Percentiles rank a stretch among this genome's conserved stretches.
Conservation (phyloP, 2,113 vertebrate species). For the Trogon surrucura region DNA sequence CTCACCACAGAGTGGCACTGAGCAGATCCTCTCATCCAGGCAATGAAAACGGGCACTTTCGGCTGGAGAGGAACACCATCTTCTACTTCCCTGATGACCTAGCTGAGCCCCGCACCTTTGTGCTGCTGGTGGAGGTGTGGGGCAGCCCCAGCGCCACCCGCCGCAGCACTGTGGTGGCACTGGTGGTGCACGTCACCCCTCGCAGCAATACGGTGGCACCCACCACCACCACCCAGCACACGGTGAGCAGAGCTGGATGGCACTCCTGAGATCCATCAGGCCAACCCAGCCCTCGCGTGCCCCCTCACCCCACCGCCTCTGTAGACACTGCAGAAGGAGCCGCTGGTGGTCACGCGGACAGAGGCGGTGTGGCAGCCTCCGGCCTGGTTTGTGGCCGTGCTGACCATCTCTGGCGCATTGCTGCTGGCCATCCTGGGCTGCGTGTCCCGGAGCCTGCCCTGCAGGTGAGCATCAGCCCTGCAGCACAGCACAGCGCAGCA, state of each 20-base stretch:
- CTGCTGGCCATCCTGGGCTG: constrained; percentile 66
- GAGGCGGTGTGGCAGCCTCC: constrained; percentile 70
- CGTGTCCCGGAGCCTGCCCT: not conserved
- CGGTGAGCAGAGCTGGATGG: constrained; percentile 18
- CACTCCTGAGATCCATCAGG: accelerated
- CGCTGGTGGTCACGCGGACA: constrained; percentile 5
- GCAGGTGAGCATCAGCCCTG: constrained; percentile 33
- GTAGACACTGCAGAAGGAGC: constrained; percentile 17
- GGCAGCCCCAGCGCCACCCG: not conserved
- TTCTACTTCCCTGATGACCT: not conserved
- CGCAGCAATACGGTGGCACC: constrained; percentile 19
- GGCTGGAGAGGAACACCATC: constrained; percentile 41
- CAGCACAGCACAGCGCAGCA: accelerated
- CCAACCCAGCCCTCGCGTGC: accelerated
- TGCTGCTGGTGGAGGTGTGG: constrained; percentile 71
- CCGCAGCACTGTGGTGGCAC: constrained; percentile 63
- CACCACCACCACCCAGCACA: not conserved
- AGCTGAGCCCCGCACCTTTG: constrained; percentile 22
- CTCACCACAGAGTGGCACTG: accelerated
- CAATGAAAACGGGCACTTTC: constrained; percentile 66
- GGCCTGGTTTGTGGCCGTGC: constrained; percentile 76
- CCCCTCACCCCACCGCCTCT: not conserved
- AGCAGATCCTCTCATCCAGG: constrained; percentile 56
- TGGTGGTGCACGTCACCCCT: constrained; percentile 70
- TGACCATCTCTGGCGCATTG: constrained; percentile 64